Evolutionary conservation across 2,113 vertebrate genomes (phyloP).

Genomic region (Varanus salvator): DNA sequence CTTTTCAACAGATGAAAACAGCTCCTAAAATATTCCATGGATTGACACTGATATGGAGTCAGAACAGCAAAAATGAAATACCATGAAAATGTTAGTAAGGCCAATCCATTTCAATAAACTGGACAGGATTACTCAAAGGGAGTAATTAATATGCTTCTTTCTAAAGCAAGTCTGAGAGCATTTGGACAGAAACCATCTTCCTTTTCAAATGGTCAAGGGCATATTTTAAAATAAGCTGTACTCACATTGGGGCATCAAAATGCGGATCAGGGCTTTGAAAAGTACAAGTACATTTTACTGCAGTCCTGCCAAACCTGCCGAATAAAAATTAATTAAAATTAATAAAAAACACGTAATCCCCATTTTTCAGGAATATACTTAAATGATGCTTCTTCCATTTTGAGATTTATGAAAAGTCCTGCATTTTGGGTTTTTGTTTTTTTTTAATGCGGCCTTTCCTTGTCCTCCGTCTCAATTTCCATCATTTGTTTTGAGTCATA

Average conservation of each 20-base stretch:
- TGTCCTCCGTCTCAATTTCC: not conserved
- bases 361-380: not conserved
- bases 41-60: slow-evolving; percentile 1
- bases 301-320: too few species aligned
- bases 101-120: not conserved
- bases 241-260: not conserved
- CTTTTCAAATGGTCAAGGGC: not conserved
- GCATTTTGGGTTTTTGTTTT: too few species aligned
- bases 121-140: not conserved
- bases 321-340: too few species aligned
- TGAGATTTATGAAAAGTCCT: not conserved
- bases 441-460: too few species aligned
- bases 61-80: not conserved
- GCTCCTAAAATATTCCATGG: not conserved
- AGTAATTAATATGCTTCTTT: slow-evolving; percentile 1
- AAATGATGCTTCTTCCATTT: not conserved
- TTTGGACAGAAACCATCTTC: not conserved
- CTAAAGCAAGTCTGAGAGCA: not conserved
- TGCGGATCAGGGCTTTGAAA: not conserved
- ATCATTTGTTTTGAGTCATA: too few species aligned
- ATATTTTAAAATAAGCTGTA: slow-evolving; percentile 1
- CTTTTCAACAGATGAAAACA: not conserved
- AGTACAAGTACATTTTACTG: not conserved
- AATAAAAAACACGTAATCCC: too few species aligned
- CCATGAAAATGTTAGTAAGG: not conserved